Base-by-base conservation (phyloP, 2,797 vertebrate species). In the Nannoperca australis region DNA sequence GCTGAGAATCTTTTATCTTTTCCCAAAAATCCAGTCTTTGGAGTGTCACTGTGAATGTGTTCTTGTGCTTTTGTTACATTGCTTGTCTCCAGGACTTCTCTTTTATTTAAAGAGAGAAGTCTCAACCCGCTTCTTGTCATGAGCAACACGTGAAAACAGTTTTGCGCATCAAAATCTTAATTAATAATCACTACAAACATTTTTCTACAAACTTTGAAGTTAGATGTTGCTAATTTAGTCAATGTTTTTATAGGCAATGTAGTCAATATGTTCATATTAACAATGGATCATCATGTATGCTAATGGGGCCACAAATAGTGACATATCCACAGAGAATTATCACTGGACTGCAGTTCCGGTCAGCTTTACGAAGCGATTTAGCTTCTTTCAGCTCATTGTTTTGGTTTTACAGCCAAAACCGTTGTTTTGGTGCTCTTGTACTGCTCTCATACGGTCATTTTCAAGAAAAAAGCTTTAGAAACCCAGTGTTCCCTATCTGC, bases 1-100 rank as follows among this genome's bases (percentile, higher is more conserved):
- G 63, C 58, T 5, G 18, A 17, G 30, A 27, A 22, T 51, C 50
- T 59, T 80, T 79, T n/a, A 54, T 67, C 13, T 65, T 8, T 47
- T n/a, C 61, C 2, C 22, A 50, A 36, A 27, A 47, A n/a, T 27
- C 4, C 22, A 3, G 4, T 47, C 54, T 66, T 61, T 73, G 22
- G 53, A 76, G 50, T 54, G 36, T 32, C 49, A 45, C 12, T 76
- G 56, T 40, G 32, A 62, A 15, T 32, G 38, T 5, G 5, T 27
- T 22, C 22, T 18, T 62, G 56, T 62, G 51, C 36, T 53, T 77
- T 12, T 56, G 58, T 44, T 58, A 27, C 51, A 18, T 10, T 34
- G 38, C 40, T 38, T 4, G 6, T 30, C 50, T 69, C 22, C 20
- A 15, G 30, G 27, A 32, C 24, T 47, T 4, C 32, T 47, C 14